Evolutionary conservation across 2,888 invertebrate genomes (phyloP), one percentile per base, ranked within the genome.

Genomic region (Exephanes ischioxanthus): DNA sequence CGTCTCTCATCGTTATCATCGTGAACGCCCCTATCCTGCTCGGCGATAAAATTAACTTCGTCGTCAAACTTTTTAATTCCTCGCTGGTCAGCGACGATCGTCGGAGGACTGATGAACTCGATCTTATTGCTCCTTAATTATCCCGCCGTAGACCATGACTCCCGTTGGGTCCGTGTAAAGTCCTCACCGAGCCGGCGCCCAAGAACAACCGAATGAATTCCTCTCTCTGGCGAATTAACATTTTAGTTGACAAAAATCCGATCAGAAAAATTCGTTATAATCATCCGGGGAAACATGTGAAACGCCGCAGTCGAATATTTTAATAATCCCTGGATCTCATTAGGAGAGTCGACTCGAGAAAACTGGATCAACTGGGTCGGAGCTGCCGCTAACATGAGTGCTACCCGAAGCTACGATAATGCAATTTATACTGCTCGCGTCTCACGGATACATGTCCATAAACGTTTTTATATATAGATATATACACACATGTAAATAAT

Each of bases 51-150:
- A 67, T 80, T 67, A 61, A 73, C 55, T 67, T 55, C n/a, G 67
- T 67, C 55, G 22, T 53, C 14, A 67, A 67, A 67, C 51, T 67
- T 53, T 37, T 67, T 19, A 16, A 6, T 53, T 41, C 51, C 11
- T 7, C 30, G 16, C n/a, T 7, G 16, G 9, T 30, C 55, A 66
- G 37, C 48, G 61, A 67, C 26, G 72, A 33, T 30, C 14, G 30
- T 14, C 26, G 55, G 72, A 70, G 61, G 68, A 81, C 37, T 1
- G 37, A 37, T 67, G 68, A 81, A 81, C 81, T 78, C 53, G 70
- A 85, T 75, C 48, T 48, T 37, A 77, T 71, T 70, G 53, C 78
- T 73, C 67, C 58, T n/a, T 75, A 85, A 85, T 85, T 85, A 78
- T 82, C 78, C 48, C 70, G 51, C 61, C 45, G 67, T 26, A 45